These are phyloP conservation scores for Oplegnathus fasciatus DNA, from an alignment of 2,113 vertebrate genomes.

Conservation along the genomic window DNA sequence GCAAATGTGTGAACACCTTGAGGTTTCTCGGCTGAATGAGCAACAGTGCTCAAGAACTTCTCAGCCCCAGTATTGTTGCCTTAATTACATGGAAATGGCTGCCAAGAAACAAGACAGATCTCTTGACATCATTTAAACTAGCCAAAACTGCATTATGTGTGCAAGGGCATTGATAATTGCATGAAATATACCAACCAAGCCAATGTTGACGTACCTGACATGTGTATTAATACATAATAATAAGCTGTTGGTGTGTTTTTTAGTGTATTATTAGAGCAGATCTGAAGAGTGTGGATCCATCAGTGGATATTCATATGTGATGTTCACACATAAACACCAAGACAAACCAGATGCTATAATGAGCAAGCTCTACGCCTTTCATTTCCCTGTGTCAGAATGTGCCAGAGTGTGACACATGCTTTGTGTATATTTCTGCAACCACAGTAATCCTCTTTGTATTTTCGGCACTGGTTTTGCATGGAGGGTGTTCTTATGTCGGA, in stretches of 20 bases:
- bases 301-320: constrained; percentile 35
- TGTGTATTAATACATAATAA: background rate
- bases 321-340: constrained; percentile 74
- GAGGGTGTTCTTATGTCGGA: constrained; percentile 53
- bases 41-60: background rate
- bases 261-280: too few relatives aligned
- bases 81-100: background rate
- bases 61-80: background rate
- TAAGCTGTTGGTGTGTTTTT: background rate
- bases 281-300: constrained; percentile 11
- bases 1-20: constrained; percentile 6
- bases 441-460: constrained; percentile 71
- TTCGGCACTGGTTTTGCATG: constrained; percentile 33
- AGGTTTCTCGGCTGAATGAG: constrained; percentile 3
- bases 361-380: constrained; percentile 42
- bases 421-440: constrained; percentile 58
- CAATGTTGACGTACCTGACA: background rate
- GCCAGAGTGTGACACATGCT: constrained; percentile 59
- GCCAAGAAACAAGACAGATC: background rate
- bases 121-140: background rate
- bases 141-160: background rate
- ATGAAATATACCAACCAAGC: constrained; percentile 21
- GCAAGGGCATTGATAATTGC: constrained; percentile 4
- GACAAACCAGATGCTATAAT: constrained; percentile 57
- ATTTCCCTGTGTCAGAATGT: constrained; percentile 62